A percentile compares a stretch with the other conserved stretches of the same genome.
Evolutionary conservation across 1,140 invertebrate genomes (phyloP).

Genomic region (Neodiprion virginianus): DNA sequence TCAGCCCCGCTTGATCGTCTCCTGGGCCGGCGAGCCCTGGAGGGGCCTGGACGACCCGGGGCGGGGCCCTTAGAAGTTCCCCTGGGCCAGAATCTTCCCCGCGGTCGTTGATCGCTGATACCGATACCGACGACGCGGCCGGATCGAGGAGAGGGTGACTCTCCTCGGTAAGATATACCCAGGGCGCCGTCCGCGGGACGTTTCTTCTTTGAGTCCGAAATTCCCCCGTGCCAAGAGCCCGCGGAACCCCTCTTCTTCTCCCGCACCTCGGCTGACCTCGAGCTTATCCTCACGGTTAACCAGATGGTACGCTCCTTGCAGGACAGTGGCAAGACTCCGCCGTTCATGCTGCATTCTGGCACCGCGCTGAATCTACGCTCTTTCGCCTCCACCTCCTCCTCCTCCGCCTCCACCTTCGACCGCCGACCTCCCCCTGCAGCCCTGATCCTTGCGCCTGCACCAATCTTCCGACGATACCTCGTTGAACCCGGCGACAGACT

Average conservation of each 20-base stretch:
- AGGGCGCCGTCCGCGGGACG: constrained; percentile 14
- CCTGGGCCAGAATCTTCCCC: constrained; percentile 31
- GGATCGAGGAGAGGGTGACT: not conserved
- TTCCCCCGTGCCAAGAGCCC: not conserved
- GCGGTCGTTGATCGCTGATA: constrained; percentile 1
- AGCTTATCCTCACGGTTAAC: constrained; percentile 28
- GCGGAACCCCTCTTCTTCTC: not conserved
- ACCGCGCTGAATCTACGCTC: constrained; percentile 41
- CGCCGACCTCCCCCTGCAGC: constrained; percentile 20
- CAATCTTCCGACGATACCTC: not conserved
- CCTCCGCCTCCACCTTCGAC: not conserved
- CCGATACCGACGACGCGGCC: not conserved
- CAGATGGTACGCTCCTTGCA: constrained; percentile 53
- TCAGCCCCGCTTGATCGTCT: constrained; percentile 45
- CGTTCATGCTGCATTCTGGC: constrained; percentile 62
- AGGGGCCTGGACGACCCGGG: constrained; percentile 37
- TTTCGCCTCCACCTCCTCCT: constrained; percentile 22
- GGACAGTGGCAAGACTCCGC: constrained; percentile 45
- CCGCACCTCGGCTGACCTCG: not conserved
- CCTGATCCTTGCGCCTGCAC: constrained; percentile 20
- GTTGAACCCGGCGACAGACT: not conserved
- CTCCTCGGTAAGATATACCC: not conserved
- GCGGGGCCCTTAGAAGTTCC: constrained; percentile 51
- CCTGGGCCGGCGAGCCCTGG: constrained; percentile 41
- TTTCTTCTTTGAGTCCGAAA: not conserved